Conservation (phyloP, 2,888 invertebrate genomes). For the Eupithecia exiguata region DNA sequence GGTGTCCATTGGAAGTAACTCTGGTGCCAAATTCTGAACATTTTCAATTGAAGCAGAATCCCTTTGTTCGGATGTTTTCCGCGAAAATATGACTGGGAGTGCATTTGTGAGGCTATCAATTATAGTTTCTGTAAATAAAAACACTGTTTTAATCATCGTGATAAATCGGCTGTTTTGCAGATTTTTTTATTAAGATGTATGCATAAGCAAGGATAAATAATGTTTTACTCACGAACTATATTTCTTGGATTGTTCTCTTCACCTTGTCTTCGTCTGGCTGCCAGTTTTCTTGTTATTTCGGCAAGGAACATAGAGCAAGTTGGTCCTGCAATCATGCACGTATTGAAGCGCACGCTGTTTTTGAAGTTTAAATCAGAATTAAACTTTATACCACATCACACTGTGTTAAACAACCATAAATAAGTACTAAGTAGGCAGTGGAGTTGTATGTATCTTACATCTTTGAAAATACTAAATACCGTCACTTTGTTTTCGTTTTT, state of each 20-base stretch:
- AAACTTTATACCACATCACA: background rate
- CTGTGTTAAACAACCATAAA: background rate
- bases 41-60: slow-evolving; percentile 51
- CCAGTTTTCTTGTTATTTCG: slow-evolving; percentile 68
- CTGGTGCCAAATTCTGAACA: slow-evolving; percentile 70
- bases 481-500: slow-evolving; percentile 68
- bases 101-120: slow-evolving; percentile 72
- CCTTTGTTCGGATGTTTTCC: slow-evolving; percentile 56
- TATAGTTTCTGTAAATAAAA: slow-evolving; percentile 63
- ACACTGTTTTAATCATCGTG: background rate
- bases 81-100: slow-evolving; percentile 66
- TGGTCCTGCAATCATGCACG: slow-evolving; percentile 57
- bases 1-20: slow-evolving; percentile 63
- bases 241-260: slow-evolving; percentile 63
- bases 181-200: background rate
- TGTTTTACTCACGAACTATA: slow-evolving; percentile 67
- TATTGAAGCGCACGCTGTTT: background rate
- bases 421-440: background rate
- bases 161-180: background rate
- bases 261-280: slow-evolving; percentile 59
- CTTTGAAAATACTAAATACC: slow-evolving; percentile 49
- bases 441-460: background rate
- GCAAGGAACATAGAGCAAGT: slow-evolving; percentile 76
- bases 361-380: background rate
- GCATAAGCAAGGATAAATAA: background rate